A percentile compares a stretch with the other conserved stretches of the same genome.
Evolutionary conservation across 2,888 invertebrate genomes (phyloP).

Genomic region (Rhyacophila evoluta): DNA sequence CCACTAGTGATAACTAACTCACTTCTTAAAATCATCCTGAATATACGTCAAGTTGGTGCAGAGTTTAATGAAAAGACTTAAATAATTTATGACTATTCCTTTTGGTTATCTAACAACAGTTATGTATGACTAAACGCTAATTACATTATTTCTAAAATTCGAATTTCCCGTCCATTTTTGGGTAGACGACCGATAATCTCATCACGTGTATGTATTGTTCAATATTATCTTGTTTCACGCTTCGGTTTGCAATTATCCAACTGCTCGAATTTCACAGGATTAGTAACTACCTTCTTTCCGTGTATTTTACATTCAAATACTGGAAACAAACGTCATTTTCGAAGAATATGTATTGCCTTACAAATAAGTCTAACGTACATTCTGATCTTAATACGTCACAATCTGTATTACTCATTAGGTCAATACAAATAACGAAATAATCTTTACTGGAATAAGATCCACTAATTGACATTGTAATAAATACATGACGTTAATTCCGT

Average conservation of each 20-base stretch:
- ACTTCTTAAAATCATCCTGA: too few relatives aligned
- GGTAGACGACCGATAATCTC: slow-evolving; percentile 7
- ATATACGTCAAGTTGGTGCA: too few relatives aligned
- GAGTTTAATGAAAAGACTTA: too few relatives aligned
- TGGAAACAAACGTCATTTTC: not conserved
- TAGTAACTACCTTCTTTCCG: not conserved
- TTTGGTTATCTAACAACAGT: too few relatives aligned
- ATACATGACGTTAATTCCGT: not conserved
- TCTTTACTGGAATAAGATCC: not conserved
- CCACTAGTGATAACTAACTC: too few relatives aligned
- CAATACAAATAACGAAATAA: not conserved
- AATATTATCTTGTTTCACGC: not conserved
- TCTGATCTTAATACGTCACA: not conserved
- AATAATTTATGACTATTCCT: too few relatives aligned
- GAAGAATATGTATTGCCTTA: not conserved
- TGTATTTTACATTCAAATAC: not conserved
- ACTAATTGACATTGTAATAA: not conserved
- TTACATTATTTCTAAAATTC: not conserved
- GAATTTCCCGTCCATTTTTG: not conserved
- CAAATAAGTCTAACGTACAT: not conserved
- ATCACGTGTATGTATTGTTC: not conserved
- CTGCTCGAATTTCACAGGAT: not conserved
- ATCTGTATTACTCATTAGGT: not conserved
- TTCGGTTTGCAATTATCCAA: not conserved
- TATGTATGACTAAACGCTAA: not conserved